Evolutionary conservation across 2,113 vertebrate genomes (phyloP), one percentile per base, ranked within the genome.

Genomic region (Lycaon pictus): DNA sequence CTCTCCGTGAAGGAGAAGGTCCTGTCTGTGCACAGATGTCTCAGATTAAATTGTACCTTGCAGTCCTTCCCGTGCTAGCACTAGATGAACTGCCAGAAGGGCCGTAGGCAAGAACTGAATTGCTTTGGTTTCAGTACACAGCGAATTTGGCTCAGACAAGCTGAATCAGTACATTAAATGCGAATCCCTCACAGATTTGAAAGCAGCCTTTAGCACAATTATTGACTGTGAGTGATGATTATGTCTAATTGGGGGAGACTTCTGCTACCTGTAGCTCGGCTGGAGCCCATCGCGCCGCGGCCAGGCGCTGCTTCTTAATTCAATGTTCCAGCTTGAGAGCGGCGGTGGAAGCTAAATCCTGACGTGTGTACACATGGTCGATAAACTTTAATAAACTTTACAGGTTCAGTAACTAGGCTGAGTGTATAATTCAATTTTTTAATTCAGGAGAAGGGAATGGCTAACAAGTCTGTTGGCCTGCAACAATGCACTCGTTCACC

Each of bases 61-160:
- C 98, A 99, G 99, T 99, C 98, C 99, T 99, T 98, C 98, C 99
- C 99, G 99, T 96, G 98, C 98, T 98, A 98, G 98, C 98, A 98
- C 99, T 99, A 99, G 99, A 99, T 99, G 99, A 99, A 99, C 99
- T 99, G 99, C 99, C 99, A 99, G 99, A 99, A 99, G 98, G 99
- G 99, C 99, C 99, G 99, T 99, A 99, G 99, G 99, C 99, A 98
- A 99, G 99, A 99, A 99, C 99, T 99, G 99, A 99, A 99, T 99
- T 99, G 99, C 99, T 99, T 99, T 99, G 99, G 99, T 99, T 99
- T 99, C 99, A 99, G 99, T 99, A 99, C 99, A 99, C 99, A 99
- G 99, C 99, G 99, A 99, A 99, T 99, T 99, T 99, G 99, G 99
- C 99, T 99, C 99, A 99, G 99, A 99, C 99, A 99, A 99, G 99